phyloP scores from a whole-genome alignment of 2,113 vertebrate genomes.

The Helogale parvula region DNA sequence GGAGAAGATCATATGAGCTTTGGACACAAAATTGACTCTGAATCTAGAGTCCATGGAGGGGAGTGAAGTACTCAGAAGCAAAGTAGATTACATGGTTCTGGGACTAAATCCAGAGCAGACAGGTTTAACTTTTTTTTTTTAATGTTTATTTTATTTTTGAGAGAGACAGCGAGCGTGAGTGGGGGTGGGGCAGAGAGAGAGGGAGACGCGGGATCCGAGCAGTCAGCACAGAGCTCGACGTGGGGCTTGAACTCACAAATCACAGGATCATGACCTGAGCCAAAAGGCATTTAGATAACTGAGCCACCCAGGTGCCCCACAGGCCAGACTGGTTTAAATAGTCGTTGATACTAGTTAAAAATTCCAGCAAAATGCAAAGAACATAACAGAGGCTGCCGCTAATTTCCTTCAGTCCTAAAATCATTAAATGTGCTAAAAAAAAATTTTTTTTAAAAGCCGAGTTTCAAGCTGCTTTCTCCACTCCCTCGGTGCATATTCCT shows the following conservation, averaged over 20 bases:
- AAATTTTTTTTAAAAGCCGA: neutral
- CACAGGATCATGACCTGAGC: too few species aligned
- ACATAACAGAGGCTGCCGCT: neutral
- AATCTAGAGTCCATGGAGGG: neutral
- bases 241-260: too few species aligned
- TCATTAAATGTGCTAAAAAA: neutral
- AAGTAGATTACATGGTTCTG: conserved; percentile 31
- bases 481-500: neutral
- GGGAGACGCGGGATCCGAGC: too few species aligned
- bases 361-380: conserved; percentile 59
- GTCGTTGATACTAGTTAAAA: conserved; percentile 51
- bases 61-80: neutral
- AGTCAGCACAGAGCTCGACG: too few species aligned
- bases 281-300: too few species aligned
- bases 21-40: neutral
- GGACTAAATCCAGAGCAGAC: conserved; percentile 50
- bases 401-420: conserved; percentile 17
- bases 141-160: too few species aligned
- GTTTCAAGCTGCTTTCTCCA: neutral
- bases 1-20: neutral
- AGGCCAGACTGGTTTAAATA: neutral
- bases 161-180: too few species aligned
- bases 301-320: too few species aligned
- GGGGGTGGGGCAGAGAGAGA: too few species aligned
- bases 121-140: neutral